A percentile compares a stretch with the other conserved stretches of the same genome.
These are phyloP conservation scores for Hermaeophaga mercurialis DNA, from an alignment of 2,888 invertebrate genomes.

Conservation along the genomic window DNA sequence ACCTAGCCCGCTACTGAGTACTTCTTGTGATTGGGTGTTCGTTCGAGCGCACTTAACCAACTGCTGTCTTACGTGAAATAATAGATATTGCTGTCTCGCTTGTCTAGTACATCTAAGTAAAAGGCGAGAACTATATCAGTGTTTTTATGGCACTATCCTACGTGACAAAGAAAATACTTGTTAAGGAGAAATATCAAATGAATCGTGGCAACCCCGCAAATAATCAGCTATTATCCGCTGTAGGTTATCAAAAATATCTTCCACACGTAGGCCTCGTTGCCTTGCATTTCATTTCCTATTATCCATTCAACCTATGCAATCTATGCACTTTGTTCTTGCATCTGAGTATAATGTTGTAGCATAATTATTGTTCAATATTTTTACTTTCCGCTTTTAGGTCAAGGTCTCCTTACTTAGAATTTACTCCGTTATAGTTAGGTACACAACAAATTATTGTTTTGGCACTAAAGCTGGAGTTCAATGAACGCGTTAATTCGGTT, in stretches of 20 bases:
- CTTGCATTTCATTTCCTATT: conserved; percentile 37
- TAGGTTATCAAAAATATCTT: conserved; percentile 50
- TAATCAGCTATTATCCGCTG: neutral
- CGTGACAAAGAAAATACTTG: too few species aligned
- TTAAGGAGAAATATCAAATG: too few species aligned
- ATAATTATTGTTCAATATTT: conserved; percentile 36
- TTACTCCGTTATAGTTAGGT: conserved; percentile 12
- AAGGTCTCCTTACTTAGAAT: conserved; percentile 25
- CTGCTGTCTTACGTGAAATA: too few species aligned
- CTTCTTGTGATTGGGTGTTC: too few species aligned
- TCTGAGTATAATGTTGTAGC: conserved; percentile 36
- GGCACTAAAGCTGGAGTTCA: conserved; percentile 39
- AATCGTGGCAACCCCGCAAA: conserved; percentile 22
- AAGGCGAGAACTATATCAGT: too few species aligned
- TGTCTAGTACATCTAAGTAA: too few species aligned
- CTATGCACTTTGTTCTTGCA: conserved; percentile 38
- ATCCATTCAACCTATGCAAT: conserved; percentile 37
- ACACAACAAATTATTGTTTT: conserved; percentile 28
- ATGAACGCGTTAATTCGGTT: conserved; percentile 38
- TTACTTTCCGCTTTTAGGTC: conserved; percentile 31
- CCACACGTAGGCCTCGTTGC: conserved; percentile 49
- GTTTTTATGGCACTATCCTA: too few species aligned
- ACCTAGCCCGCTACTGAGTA: too few species aligned
- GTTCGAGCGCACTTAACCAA: too few species aligned
- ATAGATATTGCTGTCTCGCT: too few species aligned